Evolutionary conservation across 1,140 invertebrate genomes (phyloP).

Genomic region (Danaus melanippus): DNA sequence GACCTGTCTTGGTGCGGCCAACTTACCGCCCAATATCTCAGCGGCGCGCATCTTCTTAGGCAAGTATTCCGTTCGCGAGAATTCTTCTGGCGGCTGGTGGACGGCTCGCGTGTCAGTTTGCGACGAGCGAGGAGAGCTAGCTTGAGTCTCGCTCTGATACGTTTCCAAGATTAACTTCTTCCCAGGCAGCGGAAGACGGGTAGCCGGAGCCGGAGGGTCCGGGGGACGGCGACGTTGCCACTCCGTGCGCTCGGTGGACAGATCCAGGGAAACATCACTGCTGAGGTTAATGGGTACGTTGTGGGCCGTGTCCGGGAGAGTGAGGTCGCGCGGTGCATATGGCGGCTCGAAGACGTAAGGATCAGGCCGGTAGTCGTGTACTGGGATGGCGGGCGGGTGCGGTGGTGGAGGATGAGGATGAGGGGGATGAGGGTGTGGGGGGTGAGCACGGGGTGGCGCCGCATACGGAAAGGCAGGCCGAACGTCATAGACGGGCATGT

Average conservation of each 20-base stretch:
- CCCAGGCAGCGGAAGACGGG: constrained; percentile 57
- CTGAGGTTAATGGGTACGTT: constrained; percentile 64
- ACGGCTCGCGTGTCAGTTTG: constrained; percentile 22
- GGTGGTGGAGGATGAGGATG: constrained; percentile 23
- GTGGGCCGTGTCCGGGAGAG: constrained; percentile 36
- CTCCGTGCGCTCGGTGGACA: constrained; percentile 50
- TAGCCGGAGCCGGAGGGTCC: constrained; percentile 37
- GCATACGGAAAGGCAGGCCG: constrained; percentile 39
- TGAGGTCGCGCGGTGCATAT: constrained; percentile 47
- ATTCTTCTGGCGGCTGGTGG: constrained; percentile 30
- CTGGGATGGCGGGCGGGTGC: constrained; percentile 25
- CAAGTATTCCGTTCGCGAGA: constrained; percentile 52
- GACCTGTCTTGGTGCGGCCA: constrained; percentile 37
- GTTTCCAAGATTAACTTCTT: constrained; percentile 68
- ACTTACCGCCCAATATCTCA: constrained; percentile 61
- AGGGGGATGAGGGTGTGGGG: constrained; percentile 20
- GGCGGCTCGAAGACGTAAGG: constrained; percentile 48
- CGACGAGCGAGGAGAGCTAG: constrained; percentile 34
- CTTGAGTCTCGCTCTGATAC: constrained; percentile 61
- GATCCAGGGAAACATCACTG: constrained; percentile 52
- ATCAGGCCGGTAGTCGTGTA: constrained; percentile 44
- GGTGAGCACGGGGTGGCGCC: constrained; percentile 40
- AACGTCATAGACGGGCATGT: constrained; percentile 41
- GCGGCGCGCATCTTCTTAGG: constrained; percentile 70
- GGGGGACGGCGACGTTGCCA: constrained; percentile 51